Percentiles rank a stretch among this genome's conserved stretches.
These are phyloP conservation scores for Heliconius nattereri DNA, from an alignment of 1,140 invertebrate species.

Conservation along the genomic window DNA sequence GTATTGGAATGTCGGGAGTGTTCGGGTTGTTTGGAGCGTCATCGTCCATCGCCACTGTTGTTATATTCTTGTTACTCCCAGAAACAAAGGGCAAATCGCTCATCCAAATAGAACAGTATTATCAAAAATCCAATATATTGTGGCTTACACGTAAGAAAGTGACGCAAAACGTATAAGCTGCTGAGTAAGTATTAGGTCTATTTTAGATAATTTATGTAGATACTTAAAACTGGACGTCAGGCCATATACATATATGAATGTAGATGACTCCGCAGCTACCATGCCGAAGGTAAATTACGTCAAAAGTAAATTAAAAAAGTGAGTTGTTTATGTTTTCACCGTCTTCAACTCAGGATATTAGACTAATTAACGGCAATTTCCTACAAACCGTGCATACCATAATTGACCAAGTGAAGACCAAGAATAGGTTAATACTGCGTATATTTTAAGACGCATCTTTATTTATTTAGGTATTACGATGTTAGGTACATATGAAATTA, in stretches of 20 bases:
- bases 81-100: conserved; percentile 91
- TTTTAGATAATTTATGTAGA: conserved; percentile 33
- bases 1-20: conserved; percentile 83
- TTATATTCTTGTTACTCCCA: conserved; percentile 88
- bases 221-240: conserved; percentile 21
- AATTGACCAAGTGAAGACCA: neutral
- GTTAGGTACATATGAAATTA: neutral
- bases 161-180: conserved; percentile 54
- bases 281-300: neutral
- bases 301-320: neutral
- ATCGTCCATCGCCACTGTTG: conserved; percentile 84
- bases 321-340: conserved; percentile 4
- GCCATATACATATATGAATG: neutral
- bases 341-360: neutral
- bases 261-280: neutral
- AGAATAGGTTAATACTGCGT: neutral
- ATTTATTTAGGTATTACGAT: neutral
- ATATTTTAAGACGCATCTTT: neutral
- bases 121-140: conserved; percentile 84
- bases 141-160: conserved; percentile 81
- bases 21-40: conserved; percentile 87
- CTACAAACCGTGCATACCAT: neutral
- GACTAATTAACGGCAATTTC: conserved; percentile 4
- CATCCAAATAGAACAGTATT: conserved; percentile 91
- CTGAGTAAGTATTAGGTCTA: conserved; percentile 22